These are phyloP conservation scores for Equus przewalskii DNA, from an alignment of 2,113 vertebrate genomes.

Conservation along the genomic window DNA sequence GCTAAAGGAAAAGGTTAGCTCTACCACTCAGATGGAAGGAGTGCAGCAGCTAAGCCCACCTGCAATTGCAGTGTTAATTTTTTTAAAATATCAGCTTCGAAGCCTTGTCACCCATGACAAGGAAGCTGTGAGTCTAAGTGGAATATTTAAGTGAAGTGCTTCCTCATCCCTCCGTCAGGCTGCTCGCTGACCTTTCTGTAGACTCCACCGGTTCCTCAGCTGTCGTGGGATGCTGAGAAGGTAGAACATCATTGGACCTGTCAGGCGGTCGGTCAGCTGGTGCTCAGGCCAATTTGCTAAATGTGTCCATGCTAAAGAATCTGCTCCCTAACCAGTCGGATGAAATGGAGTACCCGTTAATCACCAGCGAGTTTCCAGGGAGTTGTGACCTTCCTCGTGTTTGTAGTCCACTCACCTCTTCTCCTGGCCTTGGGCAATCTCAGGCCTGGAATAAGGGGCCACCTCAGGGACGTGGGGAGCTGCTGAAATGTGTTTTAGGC, in stretches of 20 bases:
- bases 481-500: neutral
- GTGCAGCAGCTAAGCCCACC: slow-evolving; percentile 82
- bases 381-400: neutral
- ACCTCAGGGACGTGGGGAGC: neutral
- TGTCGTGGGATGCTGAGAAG: slow-evolving; percentile 65
- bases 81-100: slow-evolving; percentile 81
- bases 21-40: slow-evolving; percentile 73
- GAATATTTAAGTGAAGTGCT: slow-evolving; percentile 62
- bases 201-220: slow-evolving; percentile 59
- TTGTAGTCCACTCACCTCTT: neutral
- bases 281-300: slow-evolving; percentile 72
- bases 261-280: slow-evolving; percentile 51
- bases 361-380: slow-evolving; percentile 44
- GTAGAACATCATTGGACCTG: slow-evolving; percentile 54
- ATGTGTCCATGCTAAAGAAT: slow-evolving; percentile 42
- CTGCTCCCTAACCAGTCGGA: slow-evolving; percentile 35
- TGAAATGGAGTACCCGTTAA: slow-evolving; percentile 61
- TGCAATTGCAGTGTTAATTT: slow-evolving; percentile 84
- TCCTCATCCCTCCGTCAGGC: slow-evolving; percentile 72
- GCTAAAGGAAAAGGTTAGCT: slow-evolving; percentile 84
- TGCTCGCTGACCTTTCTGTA: slow-evolving; percentile 76
- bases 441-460: neutral
- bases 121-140: slow-evolving; percentile 72
- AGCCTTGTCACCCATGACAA: slow-evolving; percentile 76
- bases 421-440: neutral